Conservation (phyloP, 2,888 invertebrate genomes). For the Eumerus sabulonum region DNA sequence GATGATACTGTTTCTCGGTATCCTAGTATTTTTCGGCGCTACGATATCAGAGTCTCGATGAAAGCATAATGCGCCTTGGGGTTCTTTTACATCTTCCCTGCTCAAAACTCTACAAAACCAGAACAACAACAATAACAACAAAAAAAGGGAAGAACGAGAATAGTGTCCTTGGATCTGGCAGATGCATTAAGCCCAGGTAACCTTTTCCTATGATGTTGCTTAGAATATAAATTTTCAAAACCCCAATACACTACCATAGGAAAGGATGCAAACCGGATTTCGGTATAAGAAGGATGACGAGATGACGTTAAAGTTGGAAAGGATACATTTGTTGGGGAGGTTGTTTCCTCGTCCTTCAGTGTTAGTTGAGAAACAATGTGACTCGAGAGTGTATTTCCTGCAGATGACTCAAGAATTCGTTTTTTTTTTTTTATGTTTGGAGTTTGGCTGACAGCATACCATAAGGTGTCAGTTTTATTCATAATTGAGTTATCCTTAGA, state of each 20-base stretch:
- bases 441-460: slow-evolving; percentile 6
- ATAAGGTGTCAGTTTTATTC: slow-evolving; percentile 51
- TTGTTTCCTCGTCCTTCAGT: slow-evolving; percentile 36
- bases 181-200: slow-evolving; percentile 60
- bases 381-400: slow-evolving; percentile 50
- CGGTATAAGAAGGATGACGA: too few species aligned
- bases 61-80: slow-evolving; percentile 58
- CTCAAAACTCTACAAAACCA: too few species aligned
- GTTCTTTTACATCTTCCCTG: slow-evolving; percentile 14
- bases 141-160: slow-evolving; percentile 4
- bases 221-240: slow-evolving; percentile 56
- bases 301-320: too few species aligned
- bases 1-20: slow-evolving; percentile 3
- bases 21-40: neutral
- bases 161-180: slow-evolving; percentile 40
- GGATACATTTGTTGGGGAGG: slow-evolving; percentile 7
- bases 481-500: slow-evolving; percentile 21
- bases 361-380: slow-evolving; percentile 48
- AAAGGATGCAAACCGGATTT: neutral
- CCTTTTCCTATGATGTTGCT: slow-evolving; percentile 38
- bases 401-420: slow-evolving; percentile 35
- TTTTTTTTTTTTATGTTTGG: too few species aligned
- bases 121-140: too few species aligned
- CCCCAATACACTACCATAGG: slow-evolving; percentile 18
- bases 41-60: slow-evolving; percentile 34